phyloP scores from a whole-genome alignment of 2,888 invertebrate species.

The Macrosoma leucophasiata region DNA sequence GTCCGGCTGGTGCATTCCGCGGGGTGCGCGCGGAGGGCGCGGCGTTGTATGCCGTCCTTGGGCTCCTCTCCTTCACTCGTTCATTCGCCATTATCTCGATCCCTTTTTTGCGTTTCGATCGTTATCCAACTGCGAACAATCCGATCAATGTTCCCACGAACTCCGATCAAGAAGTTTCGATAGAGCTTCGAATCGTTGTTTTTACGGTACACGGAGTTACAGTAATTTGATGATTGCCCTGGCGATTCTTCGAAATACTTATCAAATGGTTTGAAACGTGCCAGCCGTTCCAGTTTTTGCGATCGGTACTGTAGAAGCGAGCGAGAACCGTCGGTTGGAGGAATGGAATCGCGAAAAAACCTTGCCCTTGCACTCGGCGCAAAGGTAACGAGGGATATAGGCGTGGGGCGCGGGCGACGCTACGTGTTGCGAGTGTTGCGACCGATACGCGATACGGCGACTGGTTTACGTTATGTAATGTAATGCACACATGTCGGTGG shows the following conservation, averaged over 20 bases:
- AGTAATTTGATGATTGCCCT: constrained; percentile 11
- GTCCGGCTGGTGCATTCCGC: constrained; percentile 53
- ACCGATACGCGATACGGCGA: constrained; percentile 34
- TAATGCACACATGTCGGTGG: no score
- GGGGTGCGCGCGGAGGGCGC: constrained; percentile 21
- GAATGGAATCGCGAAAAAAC: constrained; percentile 26
- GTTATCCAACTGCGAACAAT: constrained; percentile 68
- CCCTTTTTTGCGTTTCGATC: constrained; percentile 71
- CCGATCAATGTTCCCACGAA: constrained; percentile 64
- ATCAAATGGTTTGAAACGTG: constrained; percentile 1
- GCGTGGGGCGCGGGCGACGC: constrained; percentile 27
- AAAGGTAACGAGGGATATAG: constrained; percentile 24
- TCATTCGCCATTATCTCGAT: constrained; percentile 58
- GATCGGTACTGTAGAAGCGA: not conserved
- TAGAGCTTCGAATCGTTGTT: constrained; percentile 55
- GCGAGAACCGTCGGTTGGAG: not conserved
- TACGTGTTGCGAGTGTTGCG: no score
- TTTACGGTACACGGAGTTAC: constrained; percentile 31
- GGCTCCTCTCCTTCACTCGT: constrained; percentile 42
- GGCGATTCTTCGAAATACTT: constrained; percentile 10
- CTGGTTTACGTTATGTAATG: constrained; percentile 62
- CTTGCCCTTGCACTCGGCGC: constrained; percentile 29
- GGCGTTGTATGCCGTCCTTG: constrained; percentile 50
- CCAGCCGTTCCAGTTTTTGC: not conserved
- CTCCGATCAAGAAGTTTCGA: constrained; percentile 50